These are phyloP conservation scores for Procambarus virginalis DNA, from an alignment of 1,140 invertebrate genomes.

Conservation along the genomic window DNA sequence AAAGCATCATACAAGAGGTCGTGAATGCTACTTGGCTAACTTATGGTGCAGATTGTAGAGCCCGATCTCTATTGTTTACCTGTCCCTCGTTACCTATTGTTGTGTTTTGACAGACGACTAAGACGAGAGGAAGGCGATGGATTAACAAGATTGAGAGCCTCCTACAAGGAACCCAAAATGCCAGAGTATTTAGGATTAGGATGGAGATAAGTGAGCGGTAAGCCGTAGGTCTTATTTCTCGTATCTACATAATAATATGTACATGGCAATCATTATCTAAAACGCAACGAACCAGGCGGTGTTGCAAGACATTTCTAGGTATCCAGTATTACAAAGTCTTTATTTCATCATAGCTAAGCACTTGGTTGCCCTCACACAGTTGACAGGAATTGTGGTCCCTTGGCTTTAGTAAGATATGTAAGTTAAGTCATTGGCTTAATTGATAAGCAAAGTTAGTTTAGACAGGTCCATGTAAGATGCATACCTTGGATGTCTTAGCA, in stretches of 20 bases:
- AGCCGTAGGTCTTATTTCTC: background rate
- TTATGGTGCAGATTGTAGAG: background rate
- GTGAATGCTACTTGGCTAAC: too few species aligned
- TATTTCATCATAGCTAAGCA: too few species aligned
- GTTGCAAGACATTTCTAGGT: too few species aligned
- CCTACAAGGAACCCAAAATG: slow-evolving; percentile 18
- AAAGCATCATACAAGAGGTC: background rate
- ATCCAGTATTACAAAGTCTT: too few species aligned
- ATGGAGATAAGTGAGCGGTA: slow-evolving; percentile 4
- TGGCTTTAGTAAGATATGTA: too few species aligned
- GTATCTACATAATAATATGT: background rate
- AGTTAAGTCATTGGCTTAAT: too few species aligned
- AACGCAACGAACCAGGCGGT: too few species aligned
- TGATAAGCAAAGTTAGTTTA: too few species aligned
- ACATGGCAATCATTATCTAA: background rate
- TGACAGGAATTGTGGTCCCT: too few species aligned
- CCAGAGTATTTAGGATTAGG: slow-evolving; percentile 8
- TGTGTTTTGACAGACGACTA: slow-evolving; percentile 36
- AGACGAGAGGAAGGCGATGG: slow-evolving; percentile 20
- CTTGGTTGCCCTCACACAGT: too few species aligned
- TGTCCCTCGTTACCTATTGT: background rate
- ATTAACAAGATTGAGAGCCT: slow-evolving; percentile 21
- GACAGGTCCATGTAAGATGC: too few species aligned
- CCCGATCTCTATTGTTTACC: slow-evolving; percentile 30
- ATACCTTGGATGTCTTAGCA: too few species aligned